These are phyloP conservation scores for Alcedo quadribrachys DNA, from an alignment of 2,797 vertebrate species.

Conservation along the genomic window DNA sequence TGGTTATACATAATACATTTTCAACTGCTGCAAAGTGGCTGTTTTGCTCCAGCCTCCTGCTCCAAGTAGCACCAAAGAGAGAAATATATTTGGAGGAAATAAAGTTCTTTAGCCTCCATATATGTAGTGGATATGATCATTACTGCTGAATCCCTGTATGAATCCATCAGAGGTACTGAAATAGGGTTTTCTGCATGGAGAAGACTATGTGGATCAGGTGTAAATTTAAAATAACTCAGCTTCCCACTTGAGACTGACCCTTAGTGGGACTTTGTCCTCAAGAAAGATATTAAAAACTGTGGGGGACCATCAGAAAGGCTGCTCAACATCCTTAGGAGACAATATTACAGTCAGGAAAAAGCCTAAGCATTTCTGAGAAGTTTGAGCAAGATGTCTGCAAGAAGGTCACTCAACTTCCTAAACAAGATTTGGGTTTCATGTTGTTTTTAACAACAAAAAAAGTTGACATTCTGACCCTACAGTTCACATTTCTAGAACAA, in stretches of 20 bases:
- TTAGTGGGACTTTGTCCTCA: neutral
- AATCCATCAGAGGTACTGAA: neutral
- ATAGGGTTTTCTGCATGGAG: neutral
- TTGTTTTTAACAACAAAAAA: neutral
- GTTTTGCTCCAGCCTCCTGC: neutral
- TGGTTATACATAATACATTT: neutral
- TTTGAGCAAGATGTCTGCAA: neutral
- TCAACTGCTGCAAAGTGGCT: neutral
- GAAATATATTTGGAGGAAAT: constrained; percentile 8
- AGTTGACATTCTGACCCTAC: neutral
- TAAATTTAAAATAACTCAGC: neutral
- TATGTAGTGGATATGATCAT: neutral
- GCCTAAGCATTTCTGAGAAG: neutral
- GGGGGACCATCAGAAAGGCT: neutral
- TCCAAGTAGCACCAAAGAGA: constrained; percentile 21
- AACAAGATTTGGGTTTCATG: rapidly evolving
- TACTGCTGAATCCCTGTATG: neutral
- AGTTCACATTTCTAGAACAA: neutral
- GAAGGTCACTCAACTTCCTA: neutral
- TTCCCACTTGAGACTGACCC: neutral
- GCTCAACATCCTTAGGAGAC: neutral
- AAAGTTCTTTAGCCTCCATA: neutral
- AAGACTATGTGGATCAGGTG: neutral
- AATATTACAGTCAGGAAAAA: neutral
- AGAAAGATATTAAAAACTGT: neutral